A percentile compares a stretch with the other conserved stretches of the same genome.
Evolutionary conservation across 2,797 vertebrate genomes (phyloP).

Genomic region (Agapornis canus): DNA sequence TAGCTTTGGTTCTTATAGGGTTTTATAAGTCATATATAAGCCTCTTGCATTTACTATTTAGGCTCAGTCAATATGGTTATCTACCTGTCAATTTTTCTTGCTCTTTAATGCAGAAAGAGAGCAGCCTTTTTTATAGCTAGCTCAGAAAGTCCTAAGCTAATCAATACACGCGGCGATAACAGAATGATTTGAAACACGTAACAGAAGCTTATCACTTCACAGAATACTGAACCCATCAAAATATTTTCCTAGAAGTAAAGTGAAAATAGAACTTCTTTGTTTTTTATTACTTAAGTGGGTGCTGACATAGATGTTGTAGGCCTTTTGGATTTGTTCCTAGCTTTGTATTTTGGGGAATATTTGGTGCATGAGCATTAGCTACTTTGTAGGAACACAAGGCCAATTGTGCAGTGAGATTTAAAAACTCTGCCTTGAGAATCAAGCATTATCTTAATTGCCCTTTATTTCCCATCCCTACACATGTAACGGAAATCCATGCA

Average conservation of each 20-base stretch:
- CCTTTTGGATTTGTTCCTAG: conserved; percentile 56
- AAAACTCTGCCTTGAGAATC: conserved; percentile 18
- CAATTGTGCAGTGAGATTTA: background rate
- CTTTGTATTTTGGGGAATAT: conserved; percentile 24
- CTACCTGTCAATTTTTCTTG: conserved; percentile 80
- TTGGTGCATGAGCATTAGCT: background rate
- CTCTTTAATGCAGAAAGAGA: conserved; percentile 72
- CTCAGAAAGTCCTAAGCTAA: conserved; percentile 73
- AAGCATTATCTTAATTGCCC: background rate
- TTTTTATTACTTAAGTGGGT: conserved; percentile 70
- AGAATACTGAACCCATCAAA: conserved; percentile 75
- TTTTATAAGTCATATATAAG: conserved; percentile 62
- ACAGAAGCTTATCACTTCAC: conserved; percentile 81
- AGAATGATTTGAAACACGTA: conserved; percentile 82
- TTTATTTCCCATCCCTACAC: background rate
- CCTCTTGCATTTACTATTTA: conserved; percentile 72
- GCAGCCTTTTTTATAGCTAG: conserved; percentile 69
- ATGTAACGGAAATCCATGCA: conserved; percentile 13
- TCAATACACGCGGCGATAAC: conserved; percentile 84
- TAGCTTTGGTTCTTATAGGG: conserved; percentile 2
- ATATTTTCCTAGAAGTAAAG: conserved; percentile 77
- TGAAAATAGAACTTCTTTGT: conserved; percentile 68
- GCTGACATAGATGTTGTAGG: conserved; percentile 53
- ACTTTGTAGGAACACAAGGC: background rate
- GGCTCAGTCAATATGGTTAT: conserved; percentile 81